phyloP scores from a whole-genome alignment of 2,797 vertebrate genomes.

The Pseudomugil tenellus region DNA sequence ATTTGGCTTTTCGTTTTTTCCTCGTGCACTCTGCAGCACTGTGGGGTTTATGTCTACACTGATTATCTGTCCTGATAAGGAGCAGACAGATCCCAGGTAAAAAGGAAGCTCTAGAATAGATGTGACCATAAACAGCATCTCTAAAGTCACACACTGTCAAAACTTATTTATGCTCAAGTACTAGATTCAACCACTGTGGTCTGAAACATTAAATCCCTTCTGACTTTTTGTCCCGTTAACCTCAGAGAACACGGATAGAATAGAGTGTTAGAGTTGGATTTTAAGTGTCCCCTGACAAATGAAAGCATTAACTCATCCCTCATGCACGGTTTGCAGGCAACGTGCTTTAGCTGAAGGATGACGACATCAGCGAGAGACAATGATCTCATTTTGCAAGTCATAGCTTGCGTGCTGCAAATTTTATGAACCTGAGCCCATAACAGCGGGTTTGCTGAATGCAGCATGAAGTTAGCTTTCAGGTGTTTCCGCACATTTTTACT shows the following conservation, averaged over 20 bases:
- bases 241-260: not conserved
- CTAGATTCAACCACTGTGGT: too few species aligned
- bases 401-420: not conserved
- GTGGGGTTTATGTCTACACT: slow-evolving; percentile 6
- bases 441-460: not conserved
- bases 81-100: slow-evolving; percentile 26
- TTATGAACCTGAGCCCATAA: not conserved
- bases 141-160: too few species aligned
- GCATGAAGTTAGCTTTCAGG: not conserved
- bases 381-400: not conserved
- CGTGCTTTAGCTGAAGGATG: not conserved
- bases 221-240: not conserved
- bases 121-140: slow-evolving; percentile 18
- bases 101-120: not conserved
- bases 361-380: too few species aligned
- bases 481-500: slow-evolving; percentile 4
- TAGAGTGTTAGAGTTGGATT: not conserved
- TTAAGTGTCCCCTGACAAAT: not conserved
- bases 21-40: slow-evolving; percentile 5
- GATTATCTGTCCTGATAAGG: slow-evolving; percentile 20
- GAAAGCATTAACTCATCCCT: not conserved
- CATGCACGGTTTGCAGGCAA: not conserved
- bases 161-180: too few species aligned
- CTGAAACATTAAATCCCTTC: too few species aligned
- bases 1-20: slow-evolving; percentile 12